Base-by-base conservation (phyloP, 2,888 invertebrate genomes). In the Neoaliturus tenellus region DNA sequence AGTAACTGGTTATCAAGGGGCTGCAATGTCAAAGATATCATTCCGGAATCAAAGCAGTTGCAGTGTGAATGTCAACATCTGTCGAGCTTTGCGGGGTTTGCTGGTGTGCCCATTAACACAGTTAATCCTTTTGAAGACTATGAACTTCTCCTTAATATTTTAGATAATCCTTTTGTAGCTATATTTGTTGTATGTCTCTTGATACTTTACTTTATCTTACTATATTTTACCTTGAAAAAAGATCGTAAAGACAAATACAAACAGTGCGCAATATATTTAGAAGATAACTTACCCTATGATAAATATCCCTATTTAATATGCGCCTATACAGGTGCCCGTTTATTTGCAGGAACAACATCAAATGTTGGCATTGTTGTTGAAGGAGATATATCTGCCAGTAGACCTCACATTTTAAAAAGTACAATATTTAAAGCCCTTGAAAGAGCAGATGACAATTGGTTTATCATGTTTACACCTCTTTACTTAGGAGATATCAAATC, bases 231-330 rank as follows among this genome's bases (percentile, higher is more conserved):
- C 23, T 35, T 39, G 5, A 8, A 17, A n/a, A 62, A 62, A 31
- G 62, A 62, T 28, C 28, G 14, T 5, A 25, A 17, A 62, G 71
- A 71, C 23, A 71, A 20, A 71, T 1, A 17, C 2, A 71, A 71
- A 41, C 39, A 71, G n/a, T 35, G 71, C 23, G 71, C 71, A 12
- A 71, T 71, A 4, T 71, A 71, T 35, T 39, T 71, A 12, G 71
- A 71, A 71, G 71, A 71, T 23, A 71, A 71, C 20, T 71, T 71
- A 35, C 71, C 39, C 20, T 71, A n/a, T 71, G 71, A 71, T 23
- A 39, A 35, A 39, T 71, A 28, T 20, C 71, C 71, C 0, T 71
- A 71, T 20, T 20, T 71, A 3, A 20, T 71, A 5, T 5, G 14
- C 5, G 71, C 39, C 8, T 20, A 71, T 10, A 71, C 71, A 8